Conservation (phyloP, 2,888 invertebrate species). For the Microplitis manilae region DNA sequence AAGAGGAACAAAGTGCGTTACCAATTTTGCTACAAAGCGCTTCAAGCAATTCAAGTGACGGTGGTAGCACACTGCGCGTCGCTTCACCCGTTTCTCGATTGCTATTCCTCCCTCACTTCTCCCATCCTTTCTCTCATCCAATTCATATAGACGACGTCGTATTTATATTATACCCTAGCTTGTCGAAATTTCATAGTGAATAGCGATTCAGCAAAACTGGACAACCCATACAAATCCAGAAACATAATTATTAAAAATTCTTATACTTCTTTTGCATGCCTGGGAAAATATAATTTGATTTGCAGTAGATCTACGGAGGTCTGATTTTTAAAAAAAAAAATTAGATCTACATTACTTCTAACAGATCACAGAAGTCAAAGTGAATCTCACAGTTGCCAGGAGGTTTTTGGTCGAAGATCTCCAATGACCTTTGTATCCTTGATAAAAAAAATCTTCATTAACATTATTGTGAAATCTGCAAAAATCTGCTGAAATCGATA, state of each 20-base stretch:
- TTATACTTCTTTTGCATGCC: neutral
- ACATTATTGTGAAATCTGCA: too few species aligned
- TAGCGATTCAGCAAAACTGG: neutral
- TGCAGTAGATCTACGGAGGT: too few species aligned
- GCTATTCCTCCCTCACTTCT: conserved; percentile 14
- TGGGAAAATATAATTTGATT: too few species aligned
- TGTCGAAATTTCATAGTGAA: neutral
- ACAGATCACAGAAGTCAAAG: too few species aligned
- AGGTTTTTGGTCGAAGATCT: too few species aligned
- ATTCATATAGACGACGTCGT: conserved; percentile 9
- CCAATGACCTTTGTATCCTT: too few species aligned
- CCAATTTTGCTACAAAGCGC: conserved; percentile 53
- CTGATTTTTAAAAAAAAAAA: too few species aligned
- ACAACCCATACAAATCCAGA: neutral
- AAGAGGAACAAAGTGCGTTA: conserved; percentile 50
- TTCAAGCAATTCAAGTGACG: conserved; percentile 51
- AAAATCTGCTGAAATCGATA: too few species aligned
- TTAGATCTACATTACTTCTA: too few species aligned
- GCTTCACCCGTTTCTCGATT: conserved; percentile 37
- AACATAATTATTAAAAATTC: neutral
- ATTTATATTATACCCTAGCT: neutral
- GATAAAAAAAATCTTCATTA: too few species aligned
- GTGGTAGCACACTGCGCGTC: conserved; percentile 35
- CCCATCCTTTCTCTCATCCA: neutral
- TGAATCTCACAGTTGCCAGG: too few species aligned